Evolutionary conservation across 2,113 vertebrate genomes (phyloP).

Genomic region (Lota lota): DNA sequence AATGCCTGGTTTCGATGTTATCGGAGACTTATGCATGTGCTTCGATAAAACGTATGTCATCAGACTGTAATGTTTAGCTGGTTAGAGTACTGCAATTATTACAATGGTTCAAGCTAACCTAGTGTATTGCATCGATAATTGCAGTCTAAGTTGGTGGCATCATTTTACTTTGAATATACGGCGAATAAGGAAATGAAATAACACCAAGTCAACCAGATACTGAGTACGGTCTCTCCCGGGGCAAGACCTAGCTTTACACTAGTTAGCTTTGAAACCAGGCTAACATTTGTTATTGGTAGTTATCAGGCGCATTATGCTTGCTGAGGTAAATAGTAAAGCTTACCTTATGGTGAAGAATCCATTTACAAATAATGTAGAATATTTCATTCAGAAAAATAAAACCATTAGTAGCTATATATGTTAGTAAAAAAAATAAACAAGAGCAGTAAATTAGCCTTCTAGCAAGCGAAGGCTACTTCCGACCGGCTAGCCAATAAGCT

Average conservation of each 20-base stretch:
- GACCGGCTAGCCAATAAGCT: slow-evolving; percentile 35
- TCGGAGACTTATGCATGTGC: too few species aligned
- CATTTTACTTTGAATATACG: too few species aligned
- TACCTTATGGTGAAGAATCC: slow-evolving; percentile 30
- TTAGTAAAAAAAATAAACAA: not conserved
- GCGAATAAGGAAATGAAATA: too few species aligned
- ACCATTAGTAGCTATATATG: not conserved
- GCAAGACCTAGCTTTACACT: not conserved
- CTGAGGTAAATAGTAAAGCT: not conserved
- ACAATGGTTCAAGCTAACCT: too few species aligned
- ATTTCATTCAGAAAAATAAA: not conserved
- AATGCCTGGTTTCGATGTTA: too few species aligned
- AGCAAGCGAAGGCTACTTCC: slow-evolving; percentile 32
- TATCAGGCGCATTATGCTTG: not conserved
- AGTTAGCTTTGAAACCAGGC: not conserved
- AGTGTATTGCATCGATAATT: too few species aligned
- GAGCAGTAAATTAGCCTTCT: slow-evolving; percentile 11
- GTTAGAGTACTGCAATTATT: too few species aligned
- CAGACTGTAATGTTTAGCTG: too few species aligned
- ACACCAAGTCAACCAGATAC: too few species aligned
- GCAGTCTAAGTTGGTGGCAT: too few species aligned
- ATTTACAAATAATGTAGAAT: not conserved
- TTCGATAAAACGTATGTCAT: too few species aligned
- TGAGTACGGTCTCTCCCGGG: too few species aligned
- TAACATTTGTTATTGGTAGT: not conserved